A percentile compares a stretch with the other conserved stretches of the same genome.
Evolutionary conservation across 2,113 vertebrate species (phyloP).

Genomic region (Otis tarda): DNA sequence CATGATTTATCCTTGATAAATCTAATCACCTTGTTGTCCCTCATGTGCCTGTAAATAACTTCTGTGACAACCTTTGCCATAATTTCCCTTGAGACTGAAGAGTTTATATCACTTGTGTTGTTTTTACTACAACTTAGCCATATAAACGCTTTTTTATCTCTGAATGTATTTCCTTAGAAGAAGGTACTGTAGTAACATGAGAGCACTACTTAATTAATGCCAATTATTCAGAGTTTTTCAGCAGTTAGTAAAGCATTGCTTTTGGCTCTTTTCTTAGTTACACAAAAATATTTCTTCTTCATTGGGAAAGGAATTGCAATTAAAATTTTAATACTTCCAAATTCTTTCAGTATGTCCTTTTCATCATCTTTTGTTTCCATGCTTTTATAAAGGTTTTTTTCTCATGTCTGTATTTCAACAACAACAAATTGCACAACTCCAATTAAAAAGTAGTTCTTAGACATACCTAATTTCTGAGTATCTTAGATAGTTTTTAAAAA

Average conservation of each 20-base stretch:
- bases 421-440: neutral
- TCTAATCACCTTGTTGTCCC: neutral
- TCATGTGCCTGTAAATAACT: neutral
- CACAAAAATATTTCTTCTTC: neutral
- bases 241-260: neutral
- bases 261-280: neutral
- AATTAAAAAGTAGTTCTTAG: neutral
- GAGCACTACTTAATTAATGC: neutral
- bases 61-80: neutral
- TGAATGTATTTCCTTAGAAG: neutral
- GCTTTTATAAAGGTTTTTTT: neutral
- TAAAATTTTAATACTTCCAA: neutral
- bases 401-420: rapidly evolving
- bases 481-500: neutral
- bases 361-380: neutral
- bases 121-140: neutral
- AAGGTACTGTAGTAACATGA: neutral
- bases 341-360: neutral
- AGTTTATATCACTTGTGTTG: neutral
- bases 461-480: neutral
- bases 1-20: neutral
- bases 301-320: neutral
- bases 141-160: neutral
- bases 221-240: neutral
- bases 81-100: neutral